Percentiles rank a stretch among this genome's conserved stretches.
Conservation (phyloP, 2,113 vertebrate genomes). For the Psilopogon haemacephalus region DNA sequence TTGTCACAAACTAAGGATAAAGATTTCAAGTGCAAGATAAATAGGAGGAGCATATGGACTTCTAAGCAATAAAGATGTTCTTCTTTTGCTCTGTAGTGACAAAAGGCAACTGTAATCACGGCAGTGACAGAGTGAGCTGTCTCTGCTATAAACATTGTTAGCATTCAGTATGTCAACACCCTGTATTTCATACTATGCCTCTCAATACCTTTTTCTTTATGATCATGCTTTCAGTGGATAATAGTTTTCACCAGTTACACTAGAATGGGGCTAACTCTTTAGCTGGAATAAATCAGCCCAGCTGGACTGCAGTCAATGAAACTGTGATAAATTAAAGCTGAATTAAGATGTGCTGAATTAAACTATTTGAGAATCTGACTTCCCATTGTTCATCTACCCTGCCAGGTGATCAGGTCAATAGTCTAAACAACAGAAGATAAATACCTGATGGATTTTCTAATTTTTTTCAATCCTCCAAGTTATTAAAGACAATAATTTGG, state of each 20-base stretch:
- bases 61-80: conserved; percentile 39
- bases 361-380: conserved; percentile 35
- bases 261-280: conserved; percentile 19
- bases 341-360: conserved; percentile 55
- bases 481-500: neutral
- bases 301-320: conserved; percentile 48
- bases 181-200: conserved; percentile 33
- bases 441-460: neutral
- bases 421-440: conserved; percentile 27
- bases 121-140: conserved; percentile 13
- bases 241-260: conserved; percentile 54
- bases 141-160: conserved; percentile 19
- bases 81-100: conserved; percentile 21
- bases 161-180: conserved; percentile 31
- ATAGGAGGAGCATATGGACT: conserved; percentile 34
- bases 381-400: conserved; percentile 5
- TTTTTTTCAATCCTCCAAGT: neutral
- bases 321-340: conserved; percentile 42
- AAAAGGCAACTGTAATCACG: conserved; percentile 54
- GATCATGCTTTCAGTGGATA: conserved; percentile 20
- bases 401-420: conserved; percentile 24
- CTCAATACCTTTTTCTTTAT: conserved; percentile 53
- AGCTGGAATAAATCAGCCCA: conserved; percentile 49
- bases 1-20: conserved; percentile 50
- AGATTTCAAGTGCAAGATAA: conserved; percentile 53